phyloP scores from a whole-genome alignment of 2,888 invertebrate genomes.

The Protonemura montana region DNA sequence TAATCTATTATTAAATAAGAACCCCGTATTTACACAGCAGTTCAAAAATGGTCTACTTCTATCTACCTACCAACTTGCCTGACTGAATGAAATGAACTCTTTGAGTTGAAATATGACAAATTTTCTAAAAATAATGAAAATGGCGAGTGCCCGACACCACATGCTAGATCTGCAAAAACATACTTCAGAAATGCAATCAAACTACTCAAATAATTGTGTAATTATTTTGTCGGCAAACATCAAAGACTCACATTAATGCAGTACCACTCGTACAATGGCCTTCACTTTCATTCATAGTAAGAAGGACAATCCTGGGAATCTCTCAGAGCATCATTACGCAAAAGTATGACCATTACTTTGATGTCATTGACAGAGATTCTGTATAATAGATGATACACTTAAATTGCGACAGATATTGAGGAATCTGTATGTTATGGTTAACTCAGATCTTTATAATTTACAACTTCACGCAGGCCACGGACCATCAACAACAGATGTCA shows the following conservation, averaged over 20 bases:
- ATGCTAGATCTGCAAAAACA: not conserved
- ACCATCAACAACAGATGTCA: slow-evolving; percentile 9
- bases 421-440: not conserved
- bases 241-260: slow-evolving; percentile 46
- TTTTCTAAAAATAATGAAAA: not conserved
- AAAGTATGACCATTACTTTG: not conserved
- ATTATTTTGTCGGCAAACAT: not conserved
- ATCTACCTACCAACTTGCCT: not conserved
- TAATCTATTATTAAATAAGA: slow-evolving; percentile 3
- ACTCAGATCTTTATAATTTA: not conserved
- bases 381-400: not conserved
- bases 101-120: not conserved
- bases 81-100: not conserved
- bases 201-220: not conserved
- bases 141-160: not conserved
- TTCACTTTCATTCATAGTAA: slow-evolving; percentile 47
- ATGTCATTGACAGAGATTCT: not conserved
- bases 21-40: not conserved
- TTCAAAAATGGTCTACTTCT: not conserved
- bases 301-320: not conserved
- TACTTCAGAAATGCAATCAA: not conserved
- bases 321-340: not conserved
- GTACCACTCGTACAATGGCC: slow-evolving; percentile 40
- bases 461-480: not conserved
- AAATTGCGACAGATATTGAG: not conserved